Conservation (phyloP, 2,888 invertebrate genomes). For the Tipula vernalis region DNA sequence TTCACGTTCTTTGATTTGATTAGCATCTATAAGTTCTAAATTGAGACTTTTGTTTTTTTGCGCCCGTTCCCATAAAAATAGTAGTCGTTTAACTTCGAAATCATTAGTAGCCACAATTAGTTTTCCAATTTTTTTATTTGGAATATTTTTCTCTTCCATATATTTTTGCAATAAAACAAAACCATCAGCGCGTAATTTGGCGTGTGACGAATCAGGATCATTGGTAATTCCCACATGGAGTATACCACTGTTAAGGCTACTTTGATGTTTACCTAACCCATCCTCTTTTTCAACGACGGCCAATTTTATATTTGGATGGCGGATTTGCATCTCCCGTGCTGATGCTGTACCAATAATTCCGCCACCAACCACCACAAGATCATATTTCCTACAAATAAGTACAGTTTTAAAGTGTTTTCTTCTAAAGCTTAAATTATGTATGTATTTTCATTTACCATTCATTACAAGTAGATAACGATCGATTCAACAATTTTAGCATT, state of each 20-base stretch:
- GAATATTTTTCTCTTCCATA: conserved; percentile 70
- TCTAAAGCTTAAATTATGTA: background rate
- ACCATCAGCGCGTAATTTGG: conserved; percentile 88
- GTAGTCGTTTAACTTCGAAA: conserved; percentile 56
- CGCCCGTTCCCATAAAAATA: conserved; percentile 23
- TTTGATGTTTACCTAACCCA: conserved; percentile 78
- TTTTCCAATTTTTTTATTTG: conserved; percentile 91
- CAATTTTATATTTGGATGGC: conserved; percentile 68
- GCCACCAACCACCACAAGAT: conserved; percentile 91
- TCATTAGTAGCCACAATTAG: conserved; percentile 78
- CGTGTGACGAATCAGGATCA: conserved; percentile 75
- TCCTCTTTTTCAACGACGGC: conserved; percentile 88
- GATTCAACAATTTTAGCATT: background rate
- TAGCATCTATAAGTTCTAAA: conserved; percentile 58
- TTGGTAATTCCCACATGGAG: conserved; percentile 95
- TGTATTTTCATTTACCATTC: background rate
- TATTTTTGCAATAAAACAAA: conserved; percentile 69
- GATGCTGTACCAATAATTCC: conserved; percentile 95
- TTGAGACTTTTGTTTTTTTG: conserved; percentile 68
- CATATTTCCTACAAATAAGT: conserved; percentile 40
- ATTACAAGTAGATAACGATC: background rate
- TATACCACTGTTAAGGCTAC: conserved; percentile 95
- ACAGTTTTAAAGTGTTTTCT: background rate
- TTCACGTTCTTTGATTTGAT: conserved; percentile 69
- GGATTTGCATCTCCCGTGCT: conserved; percentile 69